Evolutionary conservation across 2,888 invertebrate species (phyloP).

Genomic region (Anorthoa munda): DNA sequence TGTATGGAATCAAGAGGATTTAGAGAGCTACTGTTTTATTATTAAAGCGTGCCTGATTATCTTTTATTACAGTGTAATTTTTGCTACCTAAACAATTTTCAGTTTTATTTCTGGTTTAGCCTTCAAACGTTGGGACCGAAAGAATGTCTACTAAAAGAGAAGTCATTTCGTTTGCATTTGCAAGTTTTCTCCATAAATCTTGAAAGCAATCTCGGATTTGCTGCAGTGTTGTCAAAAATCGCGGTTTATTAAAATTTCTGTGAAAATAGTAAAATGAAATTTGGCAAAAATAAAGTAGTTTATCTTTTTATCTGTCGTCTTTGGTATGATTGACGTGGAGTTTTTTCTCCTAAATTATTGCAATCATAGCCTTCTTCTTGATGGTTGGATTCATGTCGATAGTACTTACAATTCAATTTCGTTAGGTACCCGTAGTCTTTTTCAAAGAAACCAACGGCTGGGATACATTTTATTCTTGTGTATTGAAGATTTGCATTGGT

Average conservation of each 20-base stretch:
- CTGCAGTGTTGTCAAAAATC: constrained; percentile 73
- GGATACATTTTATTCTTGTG: too few relatives aligned
- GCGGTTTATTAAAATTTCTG: constrained; percentile 77
- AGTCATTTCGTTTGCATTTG: constrained; percentile 38
- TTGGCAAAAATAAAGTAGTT: constrained; percentile 80
- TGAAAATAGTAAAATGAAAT: constrained; percentile 79
- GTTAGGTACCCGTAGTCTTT: too few relatives aligned
- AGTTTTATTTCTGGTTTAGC: not conserved
- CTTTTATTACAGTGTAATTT: not conserved
- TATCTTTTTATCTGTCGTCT: constrained; percentile 74
- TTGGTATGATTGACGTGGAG: constrained; percentile 63
- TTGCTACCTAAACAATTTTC: not conserved
- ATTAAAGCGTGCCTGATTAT: not conserved
- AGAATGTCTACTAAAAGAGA: constrained; percentile 36
- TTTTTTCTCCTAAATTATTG: not conserved
- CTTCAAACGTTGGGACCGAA: constrained; percentile 1
- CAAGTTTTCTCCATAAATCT: constrained; percentile 62
- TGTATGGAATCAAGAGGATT: not conserved
- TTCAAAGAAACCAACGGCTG: too few relatives aligned
- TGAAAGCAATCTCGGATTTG: constrained; percentile 59
- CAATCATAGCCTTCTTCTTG: not conserved
- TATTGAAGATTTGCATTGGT: too few relatives aligned
- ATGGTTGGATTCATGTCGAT: too few relatives aligned
- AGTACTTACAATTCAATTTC: too few relatives aligned
- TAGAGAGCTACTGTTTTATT: not conserved